Percentiles rank a stretch among this genome's conserved stretches.
Evolutionary conservation across 2,113 vertebrate genomes (phyloP).

Genomic region (Tyto alba): DNA sequence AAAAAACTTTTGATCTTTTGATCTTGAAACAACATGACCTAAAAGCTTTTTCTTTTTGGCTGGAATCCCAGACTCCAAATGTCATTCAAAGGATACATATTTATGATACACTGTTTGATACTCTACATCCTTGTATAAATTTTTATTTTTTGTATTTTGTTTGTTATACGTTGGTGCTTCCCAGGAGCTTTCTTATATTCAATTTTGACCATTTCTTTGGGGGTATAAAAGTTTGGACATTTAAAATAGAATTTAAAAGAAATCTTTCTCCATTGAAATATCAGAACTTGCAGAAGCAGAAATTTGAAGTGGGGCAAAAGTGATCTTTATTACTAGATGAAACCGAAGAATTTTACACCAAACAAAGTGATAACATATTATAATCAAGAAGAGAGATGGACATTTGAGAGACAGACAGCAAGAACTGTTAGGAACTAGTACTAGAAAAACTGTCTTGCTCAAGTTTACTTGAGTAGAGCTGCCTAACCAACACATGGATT

Average conservation of each 20-base stretch:
- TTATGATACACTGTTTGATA: conserved; percentile 38
- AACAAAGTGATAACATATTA: neutral
- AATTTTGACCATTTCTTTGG: neutral
- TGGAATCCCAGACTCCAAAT: conserved; percentile 62
- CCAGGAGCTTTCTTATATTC: neutral
- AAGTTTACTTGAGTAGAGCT: neutral
- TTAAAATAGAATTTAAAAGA: conserved; percentile 10
- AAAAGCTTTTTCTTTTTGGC: conserved; percentile 72
- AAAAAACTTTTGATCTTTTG: conserved; percentile 58
- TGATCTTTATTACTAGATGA: neutral
- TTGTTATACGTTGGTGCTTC: neutral
- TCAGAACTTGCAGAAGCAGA: neutral
- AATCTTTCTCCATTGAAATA: neutral
- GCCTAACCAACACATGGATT: neutral
- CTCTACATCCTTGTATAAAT: conserved; percentile 33
- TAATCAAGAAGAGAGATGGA: neutral
- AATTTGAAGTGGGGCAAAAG: neutral
- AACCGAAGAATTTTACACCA: neutral
- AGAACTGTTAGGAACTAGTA: neutral
- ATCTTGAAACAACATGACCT: conserved; percentile 54
- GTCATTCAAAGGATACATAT: conserved; percentile 62
- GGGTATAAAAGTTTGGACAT: neutral
- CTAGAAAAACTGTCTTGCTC: neutral
- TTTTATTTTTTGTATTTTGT: neutral
- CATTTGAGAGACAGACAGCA: neutral